phyloP scores from a whole-genome alignment of 2,888 invertebrate genomes.

The Fragum fragum region DNA sequence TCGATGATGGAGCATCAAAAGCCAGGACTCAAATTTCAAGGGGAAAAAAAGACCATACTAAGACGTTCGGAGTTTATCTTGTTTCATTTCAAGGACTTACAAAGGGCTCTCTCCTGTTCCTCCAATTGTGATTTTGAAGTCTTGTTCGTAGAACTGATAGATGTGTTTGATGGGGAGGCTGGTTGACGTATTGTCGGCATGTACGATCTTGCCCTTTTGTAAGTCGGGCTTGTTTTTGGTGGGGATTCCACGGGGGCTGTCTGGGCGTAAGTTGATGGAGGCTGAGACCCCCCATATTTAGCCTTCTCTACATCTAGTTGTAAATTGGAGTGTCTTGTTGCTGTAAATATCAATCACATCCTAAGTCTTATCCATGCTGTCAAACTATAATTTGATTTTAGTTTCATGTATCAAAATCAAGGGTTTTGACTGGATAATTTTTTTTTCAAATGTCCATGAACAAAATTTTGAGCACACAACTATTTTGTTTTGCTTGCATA shows the following conservation, averaged over 20 bases:
- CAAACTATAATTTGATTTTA: too few relatives aligned
- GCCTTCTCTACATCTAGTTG: conserved; percentile 46
- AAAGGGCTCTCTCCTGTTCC: conserved; percentile 47
- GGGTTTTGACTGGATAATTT: too few relatives aligned
- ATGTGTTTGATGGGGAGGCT: not conserved
- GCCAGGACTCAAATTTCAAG: too few relatives aligned
- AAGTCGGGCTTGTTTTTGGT: not conserved
- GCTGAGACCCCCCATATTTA: conserved; percentile 1
- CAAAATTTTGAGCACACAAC: too few relatives aligned
- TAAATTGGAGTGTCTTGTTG: conserved; percentile 6
- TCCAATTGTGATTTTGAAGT: conserved; percentile 51
- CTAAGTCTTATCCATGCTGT: too few relatives aligned
- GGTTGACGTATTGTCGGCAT: not conserved
- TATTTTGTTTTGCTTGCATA: too few relatives aligned
- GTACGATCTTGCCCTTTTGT: not conserved
- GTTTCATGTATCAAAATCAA: too few relatives aligned
- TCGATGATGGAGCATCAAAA: too few relatives aligned
- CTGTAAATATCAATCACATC: too few relatives aligned
- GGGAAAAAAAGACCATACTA: too few relatives aligned
- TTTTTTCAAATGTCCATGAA: too few relatives aligned
- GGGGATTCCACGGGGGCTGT: conserved; percentile 52
- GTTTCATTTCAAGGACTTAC: conserved; percentile 53
- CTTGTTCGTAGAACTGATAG: not conserved
- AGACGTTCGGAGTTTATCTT: too few relatives aligned
- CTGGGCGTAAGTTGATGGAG: conserved; percentile 12